Base-by-base conservation (phyloP, 64 coral and sea anemone species). In the Pachyseris speciosa region DNA sequence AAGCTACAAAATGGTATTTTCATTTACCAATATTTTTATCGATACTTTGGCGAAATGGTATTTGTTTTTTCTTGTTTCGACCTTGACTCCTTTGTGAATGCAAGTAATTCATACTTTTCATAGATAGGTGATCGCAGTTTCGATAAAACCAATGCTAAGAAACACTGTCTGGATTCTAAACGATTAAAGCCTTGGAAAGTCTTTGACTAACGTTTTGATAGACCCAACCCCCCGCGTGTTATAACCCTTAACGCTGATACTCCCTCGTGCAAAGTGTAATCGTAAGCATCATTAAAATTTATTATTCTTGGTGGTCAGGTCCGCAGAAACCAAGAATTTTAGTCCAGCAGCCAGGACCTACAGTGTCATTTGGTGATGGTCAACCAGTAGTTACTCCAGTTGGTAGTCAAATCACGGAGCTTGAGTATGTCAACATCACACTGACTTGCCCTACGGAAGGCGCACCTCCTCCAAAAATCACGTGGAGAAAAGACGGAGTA, bases 291-390 rank as follows among this genome's bases (percentile, higher is more conserved):
- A 22, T 29, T 50, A 11, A 48, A 27, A 16, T 5, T 4, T 50
- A 26, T 51, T 19, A 29, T 76, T 30, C 3, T 45, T 51, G 25
- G 27, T 25, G 22, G 32, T 17, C n/a, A 81, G 77, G 20, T 61
- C 40, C 63, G 19, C 11, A 81, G 77, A 93, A 90, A 55, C 94
- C 97, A 24, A 67, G 42, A 2, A 95, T 99, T 28, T 66, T 76
- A 36, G 60, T 37, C 33, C 81, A 79, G 72, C 39, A 63, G 20
- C 69, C 88, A 32, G 47, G 75, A 17, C 59, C 57, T 32, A 69
- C 43, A 7, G 55, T 95, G 33, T 81, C 86, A 36, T 50, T 89
- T 29, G 81, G 86, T 20, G 83, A 86, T 20, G 41, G 70, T 10
- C 47, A 9, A 27, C 90, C 83, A 17, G 39, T 80, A 0, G 49